Percentiles rank a stretch among this genome's conserved stretches.
These are phyloP conservation scores for Cardiocondyla obscurior DNA, from an alignment of 1,140 invertebrate genomes.

Conservation along the genomic window DNA sequence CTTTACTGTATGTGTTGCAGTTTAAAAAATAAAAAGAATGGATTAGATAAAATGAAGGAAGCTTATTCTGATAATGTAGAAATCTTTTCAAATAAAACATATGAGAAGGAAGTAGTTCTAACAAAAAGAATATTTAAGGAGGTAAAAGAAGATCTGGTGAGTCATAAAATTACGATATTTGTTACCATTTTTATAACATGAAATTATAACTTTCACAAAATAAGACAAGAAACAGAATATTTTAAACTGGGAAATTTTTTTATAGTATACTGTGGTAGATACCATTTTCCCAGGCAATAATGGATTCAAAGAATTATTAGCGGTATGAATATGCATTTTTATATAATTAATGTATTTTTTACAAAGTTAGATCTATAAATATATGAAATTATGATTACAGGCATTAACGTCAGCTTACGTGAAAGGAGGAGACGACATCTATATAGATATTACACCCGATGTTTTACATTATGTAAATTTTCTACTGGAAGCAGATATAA, in stretches of 20 bases:
- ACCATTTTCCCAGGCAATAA: constrained; percentile 70
- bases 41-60: constrained; percentile 73
- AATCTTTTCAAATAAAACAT: constrained; percentile 57
- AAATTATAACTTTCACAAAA: background rate
- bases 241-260: background rate
- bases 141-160: constrained; percentile 76
- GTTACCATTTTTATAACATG: background rate
- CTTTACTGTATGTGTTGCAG: constrained; percentile 60
- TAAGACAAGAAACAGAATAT: background rate
- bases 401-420: constrained; percentile 65
- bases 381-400: constrained; percentile 62
- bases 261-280: constrained; percentile 65
- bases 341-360: background rate
- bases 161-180: constrained; percentile 24
- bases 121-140: constrained; percentile 64
- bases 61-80: constrained; percentile 55
- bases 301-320: constrained; percentile 69
- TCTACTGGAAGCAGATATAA: constrained; percentile 75
- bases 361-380: background rate
- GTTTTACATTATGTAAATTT: constrained; percentile 64
- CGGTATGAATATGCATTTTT: constrained; percentile 62
- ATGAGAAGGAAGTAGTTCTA: constrained; percentile 55
- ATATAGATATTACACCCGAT: constrained; percentile 68
- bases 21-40: constrained; percentile 70
- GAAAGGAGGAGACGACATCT: constrained; percentile 79